Conservation (phyloP, 2,797 vertebrate species). For the Glossophaga mutica region DNA sequence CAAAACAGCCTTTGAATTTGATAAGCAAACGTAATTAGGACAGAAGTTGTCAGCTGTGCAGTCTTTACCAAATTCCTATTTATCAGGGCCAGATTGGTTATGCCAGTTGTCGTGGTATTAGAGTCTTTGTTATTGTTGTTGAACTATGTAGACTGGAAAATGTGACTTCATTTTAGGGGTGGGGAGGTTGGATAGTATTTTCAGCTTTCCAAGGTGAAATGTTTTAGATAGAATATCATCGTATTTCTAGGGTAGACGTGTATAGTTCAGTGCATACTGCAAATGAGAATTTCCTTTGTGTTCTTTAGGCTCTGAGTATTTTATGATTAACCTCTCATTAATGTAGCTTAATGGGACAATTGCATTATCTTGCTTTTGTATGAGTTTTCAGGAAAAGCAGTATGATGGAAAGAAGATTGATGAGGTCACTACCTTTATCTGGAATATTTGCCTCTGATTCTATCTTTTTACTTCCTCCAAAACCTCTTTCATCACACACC, state of each 20-base stretch:
- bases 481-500: neutral
- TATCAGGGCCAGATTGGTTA: neutral
- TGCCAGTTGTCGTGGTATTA: neutral
- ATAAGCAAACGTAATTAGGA: neutral
- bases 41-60: neutral
- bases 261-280: neutral
- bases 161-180: neutral
- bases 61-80: neutral
- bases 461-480: neutral
- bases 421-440: constrained; percentile 4
- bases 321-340: constrained; percentile 8
- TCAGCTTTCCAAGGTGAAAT: neutral
- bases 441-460: neutral
- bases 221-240: neutral
- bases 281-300: neutral
- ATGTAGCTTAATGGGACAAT: neutral
- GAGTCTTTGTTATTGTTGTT: neutral
- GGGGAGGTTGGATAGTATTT: neutral
- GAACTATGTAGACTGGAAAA: neutral
- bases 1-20: neutral
- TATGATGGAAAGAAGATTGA: neutral
- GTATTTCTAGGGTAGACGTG: neutral
- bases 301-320: constrained; percentile 9
- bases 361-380: neutral
- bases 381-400: neutral